Evolutionary conservation across 2,113 vertebrate species (phyloP).

Genomic region (Diphyllodes magnificus): DNA sequence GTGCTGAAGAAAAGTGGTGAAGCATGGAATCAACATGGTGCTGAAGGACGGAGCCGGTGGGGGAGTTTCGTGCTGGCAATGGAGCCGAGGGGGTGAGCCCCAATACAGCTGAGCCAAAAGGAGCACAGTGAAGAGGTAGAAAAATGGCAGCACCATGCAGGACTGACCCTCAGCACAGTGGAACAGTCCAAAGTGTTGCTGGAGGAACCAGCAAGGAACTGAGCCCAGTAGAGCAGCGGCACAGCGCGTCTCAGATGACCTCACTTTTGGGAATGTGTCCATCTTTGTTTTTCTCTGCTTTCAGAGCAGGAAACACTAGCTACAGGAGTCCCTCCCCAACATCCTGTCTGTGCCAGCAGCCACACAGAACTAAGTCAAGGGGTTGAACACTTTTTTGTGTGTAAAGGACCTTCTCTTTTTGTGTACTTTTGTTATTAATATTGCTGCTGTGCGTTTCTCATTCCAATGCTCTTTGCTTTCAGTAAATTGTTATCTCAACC

Average conservation of each 20-base stretch:
- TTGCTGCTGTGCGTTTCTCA: background rate
- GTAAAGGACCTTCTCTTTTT: background rate
- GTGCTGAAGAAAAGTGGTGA: background rate
- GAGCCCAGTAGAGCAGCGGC: background rate
- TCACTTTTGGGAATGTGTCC: background rate
- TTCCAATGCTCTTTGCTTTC: background rate
- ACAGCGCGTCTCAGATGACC: fast-evolving
- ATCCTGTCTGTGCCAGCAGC: fast-evolving
- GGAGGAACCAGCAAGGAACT: background rate
- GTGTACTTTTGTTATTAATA: background rate
- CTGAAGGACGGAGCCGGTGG: background rate
- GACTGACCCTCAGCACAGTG: background rate
- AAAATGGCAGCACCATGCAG: background rate
- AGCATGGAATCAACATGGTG: background rate
- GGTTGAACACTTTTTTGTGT: background rate
- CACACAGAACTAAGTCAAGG: fast-evolving
- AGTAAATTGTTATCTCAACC: background rate
- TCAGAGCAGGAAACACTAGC: background rate
- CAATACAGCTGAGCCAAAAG: background rate
- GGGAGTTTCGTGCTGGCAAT: background rate
- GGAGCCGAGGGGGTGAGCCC: fast-evolving
- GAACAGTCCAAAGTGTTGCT: fast-evolving
- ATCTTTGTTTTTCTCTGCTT: background rate
- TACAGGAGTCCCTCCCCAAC: fast-evolving
- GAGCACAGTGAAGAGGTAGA: background rate